Percentiles rank a stretch among this genome's conserved stretches.
Evolutionary conservation across 2,888 invertebrate species (phyloP).

Genomic region (Orchestes rusci): DNA sequence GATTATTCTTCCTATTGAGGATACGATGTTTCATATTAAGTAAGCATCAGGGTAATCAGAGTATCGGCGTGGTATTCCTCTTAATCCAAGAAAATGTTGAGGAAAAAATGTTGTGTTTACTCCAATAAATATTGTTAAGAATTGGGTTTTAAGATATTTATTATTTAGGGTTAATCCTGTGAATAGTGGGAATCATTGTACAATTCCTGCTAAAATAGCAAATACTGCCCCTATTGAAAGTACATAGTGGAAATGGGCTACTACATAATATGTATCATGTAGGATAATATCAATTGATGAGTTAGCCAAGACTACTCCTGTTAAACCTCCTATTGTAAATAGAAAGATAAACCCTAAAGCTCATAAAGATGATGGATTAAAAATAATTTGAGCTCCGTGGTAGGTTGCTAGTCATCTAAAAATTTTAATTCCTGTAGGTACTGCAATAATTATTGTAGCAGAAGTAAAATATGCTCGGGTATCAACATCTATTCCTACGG

Average conservation of each 20-base stretch:
- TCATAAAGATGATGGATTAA: slow-evolving; percentile 56
- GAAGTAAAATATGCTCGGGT: slow-evolving; percentile 79
- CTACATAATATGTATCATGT: slow-evolving; percentile 81
- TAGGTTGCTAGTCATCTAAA: slow-evolving; percentile 70
- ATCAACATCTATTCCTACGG: slow-evolving; percentile 76
- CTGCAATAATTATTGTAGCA: slow-evolving; percentile 80
- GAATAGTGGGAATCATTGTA: slow-evolving; percentile 60
- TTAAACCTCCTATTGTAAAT: slow-evolving; percentile 70
- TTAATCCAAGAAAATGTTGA: slow-evolving; percentile 66
- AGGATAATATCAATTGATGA: slow-evolving; percentile 69
- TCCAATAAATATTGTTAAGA: slow-evolving; percentile 64
- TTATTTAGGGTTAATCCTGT: slow-evolving; percentile 22
- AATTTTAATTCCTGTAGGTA: slow-evolving; percentile 79
- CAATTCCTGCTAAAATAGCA: slow-evolving; percentile 67
- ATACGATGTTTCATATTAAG: slow-evolving; percentile 55
- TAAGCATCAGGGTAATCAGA: slow-evolving; percentile 39
- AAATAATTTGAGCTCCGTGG: slow-evolving; percentile 56
- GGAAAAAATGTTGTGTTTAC: slow-evolving; percentile 78
- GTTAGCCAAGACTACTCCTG: slow-evolving; percentile 62
- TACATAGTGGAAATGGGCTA: slow-evolving; percentile 78
- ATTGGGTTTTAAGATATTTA: slow-evolving; percentile 55
- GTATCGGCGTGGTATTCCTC: slow-evolving; percentile 69
- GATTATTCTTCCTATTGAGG: slow-evolving; percentile 56
- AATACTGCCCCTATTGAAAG: slow-evolving; percentile 74
- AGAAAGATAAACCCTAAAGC: slow-evolving; percentile 69